Evolutionary conservation across 2,888 invertebrate genomes (phyloP).

Genomic region (Pyrocoelia pectoralis): DNA sequence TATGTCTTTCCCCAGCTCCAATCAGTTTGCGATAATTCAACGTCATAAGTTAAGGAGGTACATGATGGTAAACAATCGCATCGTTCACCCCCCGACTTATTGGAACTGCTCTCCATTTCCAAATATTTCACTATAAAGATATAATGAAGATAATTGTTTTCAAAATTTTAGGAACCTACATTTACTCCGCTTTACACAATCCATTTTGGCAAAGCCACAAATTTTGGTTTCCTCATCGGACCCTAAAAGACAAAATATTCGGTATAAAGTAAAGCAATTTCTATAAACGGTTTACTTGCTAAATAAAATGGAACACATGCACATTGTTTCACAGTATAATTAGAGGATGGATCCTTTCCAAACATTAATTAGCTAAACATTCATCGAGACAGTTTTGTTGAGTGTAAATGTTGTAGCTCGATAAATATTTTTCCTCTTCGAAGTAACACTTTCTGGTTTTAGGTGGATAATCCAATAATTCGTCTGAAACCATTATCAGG

Average conservation of each 20-base stretch:
- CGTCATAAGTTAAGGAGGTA: no score
- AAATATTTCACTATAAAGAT: no score
- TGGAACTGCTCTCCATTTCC: no score
- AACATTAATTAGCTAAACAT: constrained; percentile 5
- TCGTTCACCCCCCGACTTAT: no score
- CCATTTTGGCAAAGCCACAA: not conserved
- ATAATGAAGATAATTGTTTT: no score
- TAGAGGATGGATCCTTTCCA: no score
- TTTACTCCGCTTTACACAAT: not conserved
- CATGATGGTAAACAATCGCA: no score
- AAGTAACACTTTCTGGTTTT: not conserved
- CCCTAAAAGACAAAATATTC: no score
- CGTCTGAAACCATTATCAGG: not conserved
- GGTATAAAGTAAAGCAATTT: no score
- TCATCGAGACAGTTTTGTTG: constrained; percentile 4
- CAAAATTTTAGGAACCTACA: not conserved
- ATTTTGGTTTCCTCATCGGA: not conserved
- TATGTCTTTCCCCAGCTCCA: no score
- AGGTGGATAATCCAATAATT: not conserved
- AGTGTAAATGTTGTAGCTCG: not conserved
- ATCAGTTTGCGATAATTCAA: no score
- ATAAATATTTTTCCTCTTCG: not conserved
- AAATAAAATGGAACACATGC: not conserved
- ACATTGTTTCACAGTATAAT: not conserved
- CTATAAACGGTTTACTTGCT: not conserved